These are phyloP conservation scores for Varanus salvator DNA, from an alignment of 2,113 vertebrate species.

Conservation along the genomic window DNA sequence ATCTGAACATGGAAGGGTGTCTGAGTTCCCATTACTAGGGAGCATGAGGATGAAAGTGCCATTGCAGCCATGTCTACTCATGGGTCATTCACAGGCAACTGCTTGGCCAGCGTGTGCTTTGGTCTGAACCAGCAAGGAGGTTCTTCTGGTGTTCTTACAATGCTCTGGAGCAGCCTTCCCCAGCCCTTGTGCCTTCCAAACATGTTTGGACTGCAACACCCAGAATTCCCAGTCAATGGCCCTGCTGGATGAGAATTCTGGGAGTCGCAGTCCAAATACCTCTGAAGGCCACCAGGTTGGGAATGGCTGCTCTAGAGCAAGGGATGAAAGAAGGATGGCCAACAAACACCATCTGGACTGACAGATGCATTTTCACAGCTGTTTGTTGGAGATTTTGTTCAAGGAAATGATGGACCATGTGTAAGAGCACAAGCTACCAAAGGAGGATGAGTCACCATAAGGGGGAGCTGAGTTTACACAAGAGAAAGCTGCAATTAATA, in stretches of 20 bases:
- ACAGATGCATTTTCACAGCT: conserved; percentile 1
- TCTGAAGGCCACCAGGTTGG: too few relatives aligned
- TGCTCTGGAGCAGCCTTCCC: background rate
- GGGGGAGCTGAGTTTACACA: conserved; percentile 51
- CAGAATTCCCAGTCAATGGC: too few relatives aligned
- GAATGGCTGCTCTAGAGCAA: background rate
- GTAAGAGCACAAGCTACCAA: background rate
- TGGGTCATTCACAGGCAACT: too few relatives aligned
- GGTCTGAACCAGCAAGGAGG: too few relatives aligned
- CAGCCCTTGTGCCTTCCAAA: too few relatives aligned
- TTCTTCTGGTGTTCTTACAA: too few relatives aligned
- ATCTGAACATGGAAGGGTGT: background rate
- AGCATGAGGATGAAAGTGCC: too few relatives aligned
- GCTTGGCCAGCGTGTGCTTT: too few relatives aligned
- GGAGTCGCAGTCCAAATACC: too few relatives aligned
- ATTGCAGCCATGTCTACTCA: too few relatives aligned
- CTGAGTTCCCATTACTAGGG: background rate
- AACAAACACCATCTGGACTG: background rate
- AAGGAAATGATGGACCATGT: background rate
- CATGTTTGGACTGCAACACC: too few relatives aligned
- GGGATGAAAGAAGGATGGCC: background rate
- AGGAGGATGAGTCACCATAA: background rate
- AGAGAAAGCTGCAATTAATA: conserved; percentile 44
- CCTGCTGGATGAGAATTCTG: too few relatives aligned
- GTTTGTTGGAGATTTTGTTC: background rate